Evolutionary conservation across 2,888 invertebrate species (phyloP).

Genomic region (Oligia latruncula): DNA sequence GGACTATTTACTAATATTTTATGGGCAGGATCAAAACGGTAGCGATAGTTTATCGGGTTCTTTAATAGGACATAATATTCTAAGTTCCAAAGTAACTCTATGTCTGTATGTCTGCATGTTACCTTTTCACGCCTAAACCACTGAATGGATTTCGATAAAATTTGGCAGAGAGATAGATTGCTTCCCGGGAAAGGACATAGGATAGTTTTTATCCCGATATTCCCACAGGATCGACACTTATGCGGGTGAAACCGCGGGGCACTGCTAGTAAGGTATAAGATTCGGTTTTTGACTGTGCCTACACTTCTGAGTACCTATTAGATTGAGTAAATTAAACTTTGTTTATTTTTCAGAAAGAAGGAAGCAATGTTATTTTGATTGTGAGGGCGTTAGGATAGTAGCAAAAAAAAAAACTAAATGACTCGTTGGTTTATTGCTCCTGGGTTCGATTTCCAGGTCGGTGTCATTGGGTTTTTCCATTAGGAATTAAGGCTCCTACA

Average conservation of each 20-base stretch:
- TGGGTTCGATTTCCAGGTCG: neutral
- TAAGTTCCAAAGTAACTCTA: too few relatives aligned
- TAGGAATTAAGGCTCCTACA: too few relatives aligned
- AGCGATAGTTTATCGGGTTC: constrained; percentile 51
- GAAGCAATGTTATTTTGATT: neutral
- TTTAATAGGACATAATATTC: constrained; percentile 30
- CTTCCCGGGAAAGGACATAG: too few relatives aligned
- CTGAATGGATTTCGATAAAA: too few relatives aligned
- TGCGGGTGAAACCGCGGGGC: too few relatives aligned
- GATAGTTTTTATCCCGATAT: too few relatives aligned
- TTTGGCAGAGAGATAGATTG: too few relatives aligned
- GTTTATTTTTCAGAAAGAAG: neutral
- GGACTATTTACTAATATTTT: constrained; percentile 71
- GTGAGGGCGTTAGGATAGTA: neutral
- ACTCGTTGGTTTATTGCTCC: neutral
- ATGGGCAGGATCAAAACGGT: constrained; percentile 59
- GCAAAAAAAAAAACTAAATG: neutral
- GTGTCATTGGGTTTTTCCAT: neutral
- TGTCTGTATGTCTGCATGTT: too few relatives aligned
- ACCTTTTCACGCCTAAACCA: too few relatives aligned
- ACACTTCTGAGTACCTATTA: neutral
- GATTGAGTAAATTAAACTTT: neutral
- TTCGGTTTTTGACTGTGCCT: neutral
- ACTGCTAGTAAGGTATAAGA: too few relatives aligned
- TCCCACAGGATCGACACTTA: too few relatives aligned